phyloP scores from a whole-genome alignment of 2,113 vertebrate species.

The Hemicordylus capensis region DNA sequence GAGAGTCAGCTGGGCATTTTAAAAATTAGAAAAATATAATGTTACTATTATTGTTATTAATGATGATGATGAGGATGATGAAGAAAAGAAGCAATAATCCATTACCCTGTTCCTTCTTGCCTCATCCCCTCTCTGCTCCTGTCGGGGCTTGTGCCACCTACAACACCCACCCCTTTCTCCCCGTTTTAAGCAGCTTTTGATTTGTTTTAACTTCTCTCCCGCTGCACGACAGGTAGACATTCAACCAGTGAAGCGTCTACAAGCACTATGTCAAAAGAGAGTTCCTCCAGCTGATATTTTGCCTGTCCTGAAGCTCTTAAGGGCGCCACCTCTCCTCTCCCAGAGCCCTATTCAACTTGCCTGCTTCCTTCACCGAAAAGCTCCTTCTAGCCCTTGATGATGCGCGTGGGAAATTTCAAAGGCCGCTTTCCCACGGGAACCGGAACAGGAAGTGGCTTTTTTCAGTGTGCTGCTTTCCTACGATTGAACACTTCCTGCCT shows the following conservation, averaged over 20 bases:
- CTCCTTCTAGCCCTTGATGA: neutral
- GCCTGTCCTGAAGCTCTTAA: neutral
- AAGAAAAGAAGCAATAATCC: too few species aligned
- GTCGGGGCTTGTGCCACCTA: neutral
- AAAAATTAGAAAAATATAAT: too few species aligned
- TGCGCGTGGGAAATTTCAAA: conserved; percentile 27
- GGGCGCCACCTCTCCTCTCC: too few species aligned
- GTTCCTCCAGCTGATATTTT: neutral
- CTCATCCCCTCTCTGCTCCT: neutral
- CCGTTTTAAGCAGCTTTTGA: neutral
- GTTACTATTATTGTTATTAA: too few species aligned
- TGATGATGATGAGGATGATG: too few species aligned
- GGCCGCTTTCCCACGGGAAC: conserved; percentile 21
- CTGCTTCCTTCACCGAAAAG: neutral
- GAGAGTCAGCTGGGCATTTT: too few species aligned
- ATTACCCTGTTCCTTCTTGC: neutral
- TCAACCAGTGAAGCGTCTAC: neutral
- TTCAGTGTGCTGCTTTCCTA: neutral
- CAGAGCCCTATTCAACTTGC: neutral
- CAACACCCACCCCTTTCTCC: neutral
- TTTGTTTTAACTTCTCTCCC: neutral
- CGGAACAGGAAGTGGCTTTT: neutral
- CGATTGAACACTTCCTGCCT: neutral
- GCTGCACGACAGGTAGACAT: neutral
- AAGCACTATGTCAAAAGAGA: neutral